phyloP scores from a whole-genome alignment of 2,888 invertebrate species.

The Synanthedon tipuliformis region DNA sequence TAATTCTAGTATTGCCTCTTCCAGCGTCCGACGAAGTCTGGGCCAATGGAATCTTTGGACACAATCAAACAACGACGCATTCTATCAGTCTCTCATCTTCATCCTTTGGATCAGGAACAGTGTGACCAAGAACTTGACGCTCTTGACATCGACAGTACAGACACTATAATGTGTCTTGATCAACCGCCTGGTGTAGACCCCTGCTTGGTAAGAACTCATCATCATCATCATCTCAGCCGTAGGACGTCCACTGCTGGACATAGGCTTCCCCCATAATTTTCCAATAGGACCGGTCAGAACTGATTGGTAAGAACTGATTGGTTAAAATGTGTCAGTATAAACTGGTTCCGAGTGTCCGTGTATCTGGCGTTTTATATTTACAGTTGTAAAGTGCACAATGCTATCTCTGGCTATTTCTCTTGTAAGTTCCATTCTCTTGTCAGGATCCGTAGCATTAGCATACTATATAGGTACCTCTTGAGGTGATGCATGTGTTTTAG shows the following conservation, averaged over 20 bases:
- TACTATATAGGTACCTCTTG: no score
- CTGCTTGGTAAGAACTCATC: conserved; percentile 32
- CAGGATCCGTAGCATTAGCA: no score
- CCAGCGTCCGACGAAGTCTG: not conserved
- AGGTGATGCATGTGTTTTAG: no score
- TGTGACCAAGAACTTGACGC: conserved; percentile 27
- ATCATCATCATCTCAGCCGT: no score
- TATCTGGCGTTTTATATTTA: no score
- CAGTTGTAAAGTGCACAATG: no score
- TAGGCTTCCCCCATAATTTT: no score
- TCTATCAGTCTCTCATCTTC: conserved; percentile 35
- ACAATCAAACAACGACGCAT: conserved; percentile 24
- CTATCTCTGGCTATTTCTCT: no score
- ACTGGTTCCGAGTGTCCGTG: no score
- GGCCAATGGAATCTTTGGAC: conserved; percentile 18
- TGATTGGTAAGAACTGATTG: conserved; percentile 27
- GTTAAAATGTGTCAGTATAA: not conserved
- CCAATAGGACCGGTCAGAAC: no score
- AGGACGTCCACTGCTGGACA: no score
- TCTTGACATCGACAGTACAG: conserved; percentile 17
- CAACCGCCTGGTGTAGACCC: conserved; percentile 22
- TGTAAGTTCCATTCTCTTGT: no score
- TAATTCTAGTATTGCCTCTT: not conserved
- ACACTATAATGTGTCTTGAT: conserved; percentile 40
- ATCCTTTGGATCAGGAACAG: conserved; percentile 26